Base-by-base conservation (phyloP, 1,140 invertebrate genomes). In the Pseudomyrmex concolor region DNA sequence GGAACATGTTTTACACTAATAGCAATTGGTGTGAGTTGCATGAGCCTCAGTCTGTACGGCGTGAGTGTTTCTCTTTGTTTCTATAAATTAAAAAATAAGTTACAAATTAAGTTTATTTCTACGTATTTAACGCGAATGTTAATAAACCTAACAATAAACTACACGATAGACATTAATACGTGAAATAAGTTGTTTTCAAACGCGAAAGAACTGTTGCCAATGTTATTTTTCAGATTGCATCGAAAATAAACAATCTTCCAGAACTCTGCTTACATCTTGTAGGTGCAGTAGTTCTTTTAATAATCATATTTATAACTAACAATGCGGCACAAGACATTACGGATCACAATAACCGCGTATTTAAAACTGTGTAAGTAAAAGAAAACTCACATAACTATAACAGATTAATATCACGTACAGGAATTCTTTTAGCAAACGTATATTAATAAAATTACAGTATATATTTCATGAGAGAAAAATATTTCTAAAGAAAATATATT, bases 291-390 rank as follows among this genome's bases (percentile, higher is more conserved):
- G 13, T 2, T 13, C 5, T 13, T 17, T 9, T 19, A 9, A 17
- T 59, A 59, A 1, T 19, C 15, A 73, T 73, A 55, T 60, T 73
- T 45, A 2, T 60, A 15, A 2, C 70, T 15, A 45, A 60, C 1
- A 43, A 73, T 60, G 15, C 60, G 0, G 71, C 13, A n/a, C 71
- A 73, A 15, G 45, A 3, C 10, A 7, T 60, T 15, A 48, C 19
- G 8, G 48, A 77, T 34, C 50, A 77, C 12, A 77, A 54, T 51
- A 34, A 51, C 17, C 2, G 66, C 0, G 5, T 66, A 43, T 77
- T 67, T 66, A 1, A 2, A 22, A 67, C 45, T 13, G 62, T 7
- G 73, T 77, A 67, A 66, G 51, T 34, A 34, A 7, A 34, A 34
- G 34, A 5, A 34, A 34, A 4, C 34, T 34, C 0, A 4, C 34